phyloP scores from a whole-genome alignment of 64 coral and sea anemone genomes.

The Dendronephthya gigantea region DNA sequence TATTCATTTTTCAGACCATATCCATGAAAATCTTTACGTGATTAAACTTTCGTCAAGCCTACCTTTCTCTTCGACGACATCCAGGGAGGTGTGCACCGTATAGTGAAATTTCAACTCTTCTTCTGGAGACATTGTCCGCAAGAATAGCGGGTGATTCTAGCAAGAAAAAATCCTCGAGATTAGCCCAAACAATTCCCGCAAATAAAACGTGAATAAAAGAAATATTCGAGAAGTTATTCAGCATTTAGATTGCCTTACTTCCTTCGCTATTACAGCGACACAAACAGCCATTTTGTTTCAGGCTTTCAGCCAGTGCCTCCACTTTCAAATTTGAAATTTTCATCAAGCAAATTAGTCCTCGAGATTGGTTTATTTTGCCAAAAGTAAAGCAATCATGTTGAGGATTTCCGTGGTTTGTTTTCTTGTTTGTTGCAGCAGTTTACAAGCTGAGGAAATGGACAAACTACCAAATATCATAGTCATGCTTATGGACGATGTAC shows the following conservation, averaged over 20 bases:
- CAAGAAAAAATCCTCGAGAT: not conserved
- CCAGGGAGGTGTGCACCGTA: slow-evolving; percentile 86
- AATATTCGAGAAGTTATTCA: not conserved
- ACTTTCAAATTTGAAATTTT: not conserved
- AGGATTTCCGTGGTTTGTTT: not conserved
- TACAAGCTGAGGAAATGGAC: not conserved
- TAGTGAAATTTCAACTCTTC: slow-evolving; percentile 99
- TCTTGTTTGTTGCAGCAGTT: not conserved
- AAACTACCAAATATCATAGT: slow-evolving; percentile 48
- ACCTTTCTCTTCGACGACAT: slow-evolving; percentile 99
- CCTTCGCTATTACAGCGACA: slow-evolving; percentile 98
- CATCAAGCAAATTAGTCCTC: not conserved
- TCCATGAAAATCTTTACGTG: no score
- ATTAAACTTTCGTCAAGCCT: not conserved
- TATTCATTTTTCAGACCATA: no score
- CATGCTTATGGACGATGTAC: slow-evolving; percentile 63
- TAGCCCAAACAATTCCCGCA: not conserved
- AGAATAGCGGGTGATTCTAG: slow-evolving; percentile 82
- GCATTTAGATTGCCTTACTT: slow-evolving; percentile 31
- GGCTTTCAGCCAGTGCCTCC: not conserved
- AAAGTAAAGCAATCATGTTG: not conserved
- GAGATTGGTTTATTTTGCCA: not conserved
- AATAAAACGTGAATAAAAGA: not conserved
- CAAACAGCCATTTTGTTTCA: slow-evolving; percentile 92
- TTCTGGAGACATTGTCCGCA: slow-evolving; percentile 86